Evolutionary conservation across 2,113 vertebrate genomes (phyloP).

Genomic region (Phylloscopus whistleri): DNA sequence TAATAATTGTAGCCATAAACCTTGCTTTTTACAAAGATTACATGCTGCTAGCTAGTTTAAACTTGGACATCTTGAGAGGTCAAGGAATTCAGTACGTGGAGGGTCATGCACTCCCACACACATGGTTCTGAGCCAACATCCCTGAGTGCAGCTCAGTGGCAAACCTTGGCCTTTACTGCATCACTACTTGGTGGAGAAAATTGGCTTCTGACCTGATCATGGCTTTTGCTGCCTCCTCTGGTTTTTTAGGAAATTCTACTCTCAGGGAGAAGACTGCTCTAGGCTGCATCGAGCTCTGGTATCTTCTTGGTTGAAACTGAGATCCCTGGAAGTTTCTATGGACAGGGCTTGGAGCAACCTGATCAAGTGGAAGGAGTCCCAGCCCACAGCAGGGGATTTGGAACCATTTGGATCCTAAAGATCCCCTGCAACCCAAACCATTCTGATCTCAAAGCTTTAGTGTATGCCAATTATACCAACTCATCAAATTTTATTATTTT

Average conservation of each 20-base stretch:
- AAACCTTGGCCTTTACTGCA: neutral
- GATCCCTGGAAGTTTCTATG: neutral
- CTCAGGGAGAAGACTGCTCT: neutral
- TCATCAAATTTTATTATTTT: neutral
- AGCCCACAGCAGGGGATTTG: neutral
- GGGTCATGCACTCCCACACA: neutral
- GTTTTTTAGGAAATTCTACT: neutral
- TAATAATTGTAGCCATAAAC: neutral
- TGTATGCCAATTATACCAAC: neutral
- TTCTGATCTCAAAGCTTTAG: neutral
- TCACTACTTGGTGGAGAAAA: neutral
- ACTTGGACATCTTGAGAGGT: neutral
- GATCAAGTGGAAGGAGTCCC: neutral
- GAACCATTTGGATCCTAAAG: neutral
- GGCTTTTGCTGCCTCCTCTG: neutral
- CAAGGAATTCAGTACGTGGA: neutral
- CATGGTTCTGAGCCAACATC: neutral
- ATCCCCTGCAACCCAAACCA: neutral
- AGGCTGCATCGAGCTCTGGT: fast-evolving
- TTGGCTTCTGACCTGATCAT: neutral
- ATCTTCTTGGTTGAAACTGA: neutral
- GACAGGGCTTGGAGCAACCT: neutral
- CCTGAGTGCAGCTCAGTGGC: neutral
- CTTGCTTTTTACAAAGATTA: neutral
- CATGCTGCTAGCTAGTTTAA: neutral